Evolutionary conservation across 2,113 vertebrate species (phyloP).

Genomic region (Pipa parva): DNA sequence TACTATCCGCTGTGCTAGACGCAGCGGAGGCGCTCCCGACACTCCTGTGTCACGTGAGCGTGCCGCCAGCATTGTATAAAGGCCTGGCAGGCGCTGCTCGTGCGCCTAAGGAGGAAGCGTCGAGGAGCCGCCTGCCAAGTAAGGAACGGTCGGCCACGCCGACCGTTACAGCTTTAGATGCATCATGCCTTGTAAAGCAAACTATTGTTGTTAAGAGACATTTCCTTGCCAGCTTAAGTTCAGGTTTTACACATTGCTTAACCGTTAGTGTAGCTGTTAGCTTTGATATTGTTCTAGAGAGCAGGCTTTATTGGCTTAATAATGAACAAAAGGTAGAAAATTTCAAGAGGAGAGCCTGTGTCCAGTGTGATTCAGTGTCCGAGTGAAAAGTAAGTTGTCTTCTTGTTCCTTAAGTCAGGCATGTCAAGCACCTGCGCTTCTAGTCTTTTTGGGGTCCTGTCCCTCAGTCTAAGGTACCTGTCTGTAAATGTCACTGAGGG

Average conservation of each 20-base stretch:
- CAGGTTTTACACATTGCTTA: constrained; percentile 60
- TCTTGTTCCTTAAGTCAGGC: too few relatives aligned
- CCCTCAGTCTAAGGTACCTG: not conserved
- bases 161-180: too few relatives aligned
- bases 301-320: not conserved
- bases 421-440: too few relatives aligned
- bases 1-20: too few relatives aligned
- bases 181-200: constrained; percentile 62
- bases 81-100: too few relatives aligned
- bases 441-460: not conserved
- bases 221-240: constrained; percentile 52
- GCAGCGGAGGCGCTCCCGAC: too few relatives aligned
- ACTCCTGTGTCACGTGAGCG: too few relatives aligned
- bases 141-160: too few relatives aligned
- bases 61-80: too few relatives aligned
- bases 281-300: constrained; percentile 8
- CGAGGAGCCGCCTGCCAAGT: constrained; percentile 47
- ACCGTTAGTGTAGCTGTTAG: constrained; percentile 38
- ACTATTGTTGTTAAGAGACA: constrained; percentile 54
- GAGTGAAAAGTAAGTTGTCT: not conserved
- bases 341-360: not conserved
- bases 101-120: too few relatives aligned
- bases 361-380: not conserved
- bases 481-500: too few relatives aligned
- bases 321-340: not conserved